Base-by-base conservation (phyloP, 2,888 invertebrate genomes). In the Microctonus aethiopoides region DNA sequence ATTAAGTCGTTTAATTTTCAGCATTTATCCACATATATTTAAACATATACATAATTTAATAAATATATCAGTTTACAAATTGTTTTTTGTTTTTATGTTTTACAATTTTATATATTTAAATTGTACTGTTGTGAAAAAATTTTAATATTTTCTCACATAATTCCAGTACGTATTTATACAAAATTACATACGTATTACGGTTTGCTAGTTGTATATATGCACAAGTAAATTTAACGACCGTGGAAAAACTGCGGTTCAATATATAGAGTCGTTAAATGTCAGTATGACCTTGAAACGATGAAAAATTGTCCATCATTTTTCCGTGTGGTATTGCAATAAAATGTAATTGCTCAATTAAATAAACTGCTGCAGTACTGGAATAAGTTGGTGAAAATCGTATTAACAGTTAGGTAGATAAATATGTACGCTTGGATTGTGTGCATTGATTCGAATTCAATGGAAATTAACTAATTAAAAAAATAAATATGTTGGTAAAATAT, bases 331-430 rank as follows among this genome's bases (percentile, higher is more conserved):
- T 59, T 32, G 67, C 57, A 59, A 72, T 72, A 68, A 74, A 70
- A 69, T 70, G 51, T 74, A 69, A 74, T 74, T 67, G 72, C 61
- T 72, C 72, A 71, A 74, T 74, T 72, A 71, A 66, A 61, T 36
- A 68, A 70, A 56, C 59, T 51, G 46, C 39, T 51, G 46, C 39
- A 16, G 51, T 46, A 57, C 71, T 66, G 63, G 67, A 72, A 71
- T 52, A 62, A 39, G n/a, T 16, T 22, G 20, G 46, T 22, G 11
- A 13, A 34, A 34, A n/a, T 61, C n/a, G n/a, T n/a, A n/a, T n/a
- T n/a, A n/a, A n/a, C n/a, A n/a, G n/a, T n/a, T n/a, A n/a, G n/a
- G n/a, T 24, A 41, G 24, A 26, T n/a, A 22, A 61, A n/a, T 3
- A 39, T 39, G 2, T n/a, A 1, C 46, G 5, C 16, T 46, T 22